A percentile compares a stretch with the other conserved stretches of the same genome.
phyloP scores from a whole-genome alignment of 2,797 vertebrate genomes.

The Falco peregrinus region DNA sequence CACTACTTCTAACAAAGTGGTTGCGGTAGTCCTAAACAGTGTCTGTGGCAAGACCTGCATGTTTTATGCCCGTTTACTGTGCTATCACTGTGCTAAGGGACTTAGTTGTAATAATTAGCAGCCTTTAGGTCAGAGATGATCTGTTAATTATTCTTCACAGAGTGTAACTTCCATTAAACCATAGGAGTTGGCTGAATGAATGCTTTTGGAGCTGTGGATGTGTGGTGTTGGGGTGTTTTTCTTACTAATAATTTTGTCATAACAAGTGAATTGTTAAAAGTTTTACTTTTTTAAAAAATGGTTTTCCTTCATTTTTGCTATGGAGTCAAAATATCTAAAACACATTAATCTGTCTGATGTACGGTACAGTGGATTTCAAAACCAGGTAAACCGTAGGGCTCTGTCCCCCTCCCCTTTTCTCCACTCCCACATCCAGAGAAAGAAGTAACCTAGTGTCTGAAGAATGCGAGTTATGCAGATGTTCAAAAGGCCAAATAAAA shows the following conservation, averaged over 20 bases:
- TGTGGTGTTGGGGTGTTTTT: neutral
- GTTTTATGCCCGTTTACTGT: neutral
- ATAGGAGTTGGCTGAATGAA: neutral
- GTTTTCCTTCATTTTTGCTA: neutral
- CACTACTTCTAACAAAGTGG: neutral
- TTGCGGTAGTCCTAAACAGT: neutral
- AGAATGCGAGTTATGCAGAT: constrained; percentile 71
- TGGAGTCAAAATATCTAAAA: neutral
- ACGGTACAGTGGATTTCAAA: constrained; percentile 34
- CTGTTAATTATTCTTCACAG: constrained; percentile 15
- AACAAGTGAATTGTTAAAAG: neutral
- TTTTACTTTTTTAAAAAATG: neutral
- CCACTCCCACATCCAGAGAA: constrained; percentile 47
- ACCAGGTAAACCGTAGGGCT: constrained; percentile 24
- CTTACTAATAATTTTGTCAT: neutral
- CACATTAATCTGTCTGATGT: neutral
- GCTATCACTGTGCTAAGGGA: neutral
- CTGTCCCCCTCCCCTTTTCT: neutral
- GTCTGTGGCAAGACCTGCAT: neutral
- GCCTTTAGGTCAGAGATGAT: neutral
- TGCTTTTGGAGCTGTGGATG: neutral
- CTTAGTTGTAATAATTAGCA: constrained; percentile 8
- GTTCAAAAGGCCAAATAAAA: constrained; percentile 71
- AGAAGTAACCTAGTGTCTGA: constrained; percentile 66
- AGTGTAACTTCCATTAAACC: neutral